Evolutionary conservation across 1,140 invertebrate genomes (phyloP), one percentile per base, ranked within the genome.

Genomic region (Paralvinella palmiformis): DNA sequence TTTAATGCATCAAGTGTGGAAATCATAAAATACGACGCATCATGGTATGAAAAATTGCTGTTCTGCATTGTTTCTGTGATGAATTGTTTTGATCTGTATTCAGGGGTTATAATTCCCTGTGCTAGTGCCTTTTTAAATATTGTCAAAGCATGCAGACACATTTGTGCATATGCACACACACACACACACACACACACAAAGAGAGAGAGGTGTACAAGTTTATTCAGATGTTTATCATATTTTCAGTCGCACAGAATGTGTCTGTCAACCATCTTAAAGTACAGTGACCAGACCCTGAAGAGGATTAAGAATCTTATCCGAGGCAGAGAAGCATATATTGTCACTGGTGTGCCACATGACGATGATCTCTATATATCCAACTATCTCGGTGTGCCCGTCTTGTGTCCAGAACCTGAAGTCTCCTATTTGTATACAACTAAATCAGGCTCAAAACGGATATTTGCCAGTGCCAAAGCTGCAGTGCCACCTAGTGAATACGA

Each of bases 361-460:
- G 80, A 81, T 71, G 80, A 81, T 62, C 63, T 81, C 50, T 71
- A 73, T 15, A 67, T 81, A 41, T 73, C 79, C 5, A 72, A 81
- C 29, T 61, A 59, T 35, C 71, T 81, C 20, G 70, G 79, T 62
- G 67, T 81, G 2, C 78, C 79, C 13, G 74, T 81, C 20, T 52
- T 81, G 48, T 66, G 73, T 24, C 72, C 77, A 20, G 80, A 81
- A 55, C 80, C 80, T 24, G 77, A 80, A 31, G 69, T 80, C 1
- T 72, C 76, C 48, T 71, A 78, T 60, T 69, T 81, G 13, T 79
- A 77, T 61, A 76, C 74, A 10, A 76, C 78, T 1, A 81, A 81
- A 64, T 81, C 80, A n/a, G 79, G 78, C 1, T 75, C 72, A 60
- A 79, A 80, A 66, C 65, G 78, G 31, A 79, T 81, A 31, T 81